phyloP scores from a whole-genome alignment of 2,888 invertebrate species.

The Gortyna flavago region DNA sequence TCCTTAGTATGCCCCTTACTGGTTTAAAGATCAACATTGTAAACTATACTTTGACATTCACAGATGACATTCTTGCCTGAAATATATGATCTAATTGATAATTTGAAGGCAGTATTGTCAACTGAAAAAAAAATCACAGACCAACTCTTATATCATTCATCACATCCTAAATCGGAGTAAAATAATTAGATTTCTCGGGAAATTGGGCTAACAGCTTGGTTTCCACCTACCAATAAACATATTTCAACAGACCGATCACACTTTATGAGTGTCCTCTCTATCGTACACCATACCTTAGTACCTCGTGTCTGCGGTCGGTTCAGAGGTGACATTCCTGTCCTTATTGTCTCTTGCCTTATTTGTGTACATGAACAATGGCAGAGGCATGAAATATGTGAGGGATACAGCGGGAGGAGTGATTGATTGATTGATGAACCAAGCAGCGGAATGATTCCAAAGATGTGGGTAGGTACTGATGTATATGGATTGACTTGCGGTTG shows the following conservation, averaged over 20 bases:
- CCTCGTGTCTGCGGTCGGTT: slow-evolving; percentile 38
- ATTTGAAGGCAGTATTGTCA: not conserved
- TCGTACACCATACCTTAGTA: slow-evolving; percentile 41
- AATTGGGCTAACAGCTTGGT: not conserved
- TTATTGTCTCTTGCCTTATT: slow-evolving; percentile 29
- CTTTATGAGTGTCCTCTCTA: not conserved
- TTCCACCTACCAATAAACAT: not conserved
- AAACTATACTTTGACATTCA: not conserved
- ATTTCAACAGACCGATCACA: not conserved
- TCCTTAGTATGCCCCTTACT: not conserved
- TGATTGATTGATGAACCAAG: slow-evolving; percentile 20
- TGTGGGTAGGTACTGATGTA: slow-evolving; percentile 3
- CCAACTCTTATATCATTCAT: not conserved
- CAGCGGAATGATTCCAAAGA: not conserved
- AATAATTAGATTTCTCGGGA: not conserved
- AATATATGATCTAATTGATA: not conserved
- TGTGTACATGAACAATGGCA: slow-evolving; percentile 21
- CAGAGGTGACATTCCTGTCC: slow-evolving; percentile 63
- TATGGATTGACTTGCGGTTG: slow-evolving; percentile 5
- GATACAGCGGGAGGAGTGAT: slow-evolving; percentile 18
- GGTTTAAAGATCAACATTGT: not conserved
- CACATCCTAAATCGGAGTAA: not conserved
- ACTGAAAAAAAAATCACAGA: not conserved
- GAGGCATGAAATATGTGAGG: slow-evolving; percentile 33
- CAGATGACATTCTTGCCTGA: not conserved